These are phyloP conservation scores for Tor tambroides DNA, from an alignment of 2,113 vertebrate species.

Conservation along the genomic window DNA sequence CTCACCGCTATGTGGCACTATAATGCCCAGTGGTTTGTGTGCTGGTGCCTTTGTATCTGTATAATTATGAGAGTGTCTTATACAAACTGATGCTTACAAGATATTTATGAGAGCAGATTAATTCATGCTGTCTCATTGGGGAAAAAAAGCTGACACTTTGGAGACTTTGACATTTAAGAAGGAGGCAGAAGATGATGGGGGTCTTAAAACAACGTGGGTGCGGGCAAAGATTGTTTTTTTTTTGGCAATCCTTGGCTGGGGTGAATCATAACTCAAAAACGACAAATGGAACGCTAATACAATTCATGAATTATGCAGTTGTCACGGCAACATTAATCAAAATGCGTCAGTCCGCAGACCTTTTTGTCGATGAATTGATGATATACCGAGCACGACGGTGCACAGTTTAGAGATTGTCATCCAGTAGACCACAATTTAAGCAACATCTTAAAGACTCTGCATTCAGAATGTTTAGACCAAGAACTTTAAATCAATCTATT, in stretches of 20 bases:
- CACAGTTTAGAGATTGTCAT: constrained; percentile 47
- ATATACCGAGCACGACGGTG: constrained; percentile 64
- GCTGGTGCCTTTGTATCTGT: constrained; percentile 2
- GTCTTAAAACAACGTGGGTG: constrained; percentile 52
- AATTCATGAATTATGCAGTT: constrained; percentile 81
- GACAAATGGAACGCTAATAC: constrained; percentile 79
- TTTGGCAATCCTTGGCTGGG: constrained; percentile 55
- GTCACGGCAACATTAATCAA: constrained; percentile 79
- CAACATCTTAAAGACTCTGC: constrained; percentile 6
- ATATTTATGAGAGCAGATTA: constrained; percentile 60
- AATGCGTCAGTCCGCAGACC: constrained; percentile 67
- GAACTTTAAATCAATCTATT: constrained; percentile 15
- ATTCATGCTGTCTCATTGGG: constrained; percentile 41
- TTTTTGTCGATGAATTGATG: constrained; percentile 78
- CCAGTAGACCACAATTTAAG: constrained; percentile 33
- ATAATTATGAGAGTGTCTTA: constrained; percentile 34
- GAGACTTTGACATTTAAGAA: constrained; percentile 51
- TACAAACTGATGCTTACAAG: constrained; percentile 58
- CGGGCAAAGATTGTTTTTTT: constrained; percentile 51
- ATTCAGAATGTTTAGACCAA: constrained; percentile 35
- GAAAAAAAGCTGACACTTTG: constrained; percentile 47
- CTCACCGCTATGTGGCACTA: constrained; percentile 55
- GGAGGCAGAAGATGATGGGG: constrained; percentile 14
- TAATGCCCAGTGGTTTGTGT: constrained; percentile 29
- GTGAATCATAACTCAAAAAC: constrained; percentile 76